Base-by-base conservation (phyloP, 2,113 vertebrate genomes). In the Pristiophorus japonicus region DNA sequence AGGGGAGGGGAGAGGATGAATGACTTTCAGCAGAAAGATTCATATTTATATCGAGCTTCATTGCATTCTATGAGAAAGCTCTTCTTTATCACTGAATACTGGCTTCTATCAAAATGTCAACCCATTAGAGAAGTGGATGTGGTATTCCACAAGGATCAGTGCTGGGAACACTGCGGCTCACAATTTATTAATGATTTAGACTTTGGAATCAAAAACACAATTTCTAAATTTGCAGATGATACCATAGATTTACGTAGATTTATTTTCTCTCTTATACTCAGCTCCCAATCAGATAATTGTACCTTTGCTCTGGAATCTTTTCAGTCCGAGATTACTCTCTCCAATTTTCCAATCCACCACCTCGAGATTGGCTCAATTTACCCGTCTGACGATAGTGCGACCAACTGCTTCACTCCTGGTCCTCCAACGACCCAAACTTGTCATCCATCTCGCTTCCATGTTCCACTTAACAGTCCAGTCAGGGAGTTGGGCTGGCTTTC, bases 61-160 rank as follows among this genome's bases (percentile, higher is more conserved):
- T 59, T 62, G 88, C 11, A n/a, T 16, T 1, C 4, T n/a, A 6
- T 38, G 34, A 62, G 38, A 62, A n/a, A 6, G 1, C 38, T 91
- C 38, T 24, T 91, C 34, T 38, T 63, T n/a, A 63, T 91, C 16
- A 20, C 11, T n/a, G 55, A 18, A 63, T 90, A 55, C 30, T 63
- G 30, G 59, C 88, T 91, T 63, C 62, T 63, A 63, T 91, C 88
- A 91, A 91, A 63, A 91, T 91, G 88, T 63, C 59, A 91, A 38
- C 16, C 12, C 14, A 90, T 34, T 63, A n/a, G n/a, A n/a, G n/a
- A n/a, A n/a, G n/a, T n/a, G n/a, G n/a, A n/a, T n/a, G n/a, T n/a
- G n/a, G n/a, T n/a, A n/a, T n/a, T n/a, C n/a, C n/a, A n/a, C n/a
- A n/a, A n/a, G n/a, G n/a, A n/a, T n/a, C n/a, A n/a, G n/a, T n/a